A percentile compares a stretch with the other conserved stretches of the same genome.
phyloP scores from a whole-genome alignment of 2,888 invertebrate species.

The Idaea dimidiata region DNA sequence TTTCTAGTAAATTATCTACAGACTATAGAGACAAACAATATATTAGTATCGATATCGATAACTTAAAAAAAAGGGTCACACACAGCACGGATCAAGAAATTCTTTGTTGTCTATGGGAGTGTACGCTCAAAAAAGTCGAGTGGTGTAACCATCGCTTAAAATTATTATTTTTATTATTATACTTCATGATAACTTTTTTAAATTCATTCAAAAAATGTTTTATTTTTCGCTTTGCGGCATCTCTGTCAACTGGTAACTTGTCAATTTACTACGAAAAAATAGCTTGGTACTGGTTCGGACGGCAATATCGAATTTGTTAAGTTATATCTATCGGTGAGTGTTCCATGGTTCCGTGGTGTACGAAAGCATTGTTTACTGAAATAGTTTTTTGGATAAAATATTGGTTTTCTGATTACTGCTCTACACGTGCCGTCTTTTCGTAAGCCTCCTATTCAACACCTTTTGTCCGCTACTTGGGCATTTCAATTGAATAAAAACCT shows the following conservation, averaged over 20 bases:
- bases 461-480: background rate
- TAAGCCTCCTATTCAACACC: background rate
- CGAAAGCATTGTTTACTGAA: background rate
- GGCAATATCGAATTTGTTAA: background rate
- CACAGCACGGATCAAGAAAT: too few relatives aligned
- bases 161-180: too few relatives aligned
- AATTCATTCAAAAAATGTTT: background rate
- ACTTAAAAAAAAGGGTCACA: too few relatives aligned
- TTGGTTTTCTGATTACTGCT: background rate
- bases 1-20: too few relatives aligned
- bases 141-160: too few relatives aligned
- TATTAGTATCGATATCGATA: too few relatives aligned
- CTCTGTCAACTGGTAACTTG: background rate
- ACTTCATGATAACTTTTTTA: background rate
- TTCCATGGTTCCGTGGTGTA: background rate
- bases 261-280: background rate
- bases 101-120: too few relatives aligned
- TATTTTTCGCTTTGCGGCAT: background rate
- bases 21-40: too few relatives aligned
- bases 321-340: background rate
- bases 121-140: too few relatives aligned
- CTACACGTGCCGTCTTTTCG: background rate
- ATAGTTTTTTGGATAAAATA: background rate
- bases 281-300: background rate
- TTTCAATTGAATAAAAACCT: background rate